Percentiles rank a stretch among this genome's conserved stretches.
Conservation (phyloP, 2,797 vertebrate genomes). For the Tragelaphus eurycerus region DNA sequence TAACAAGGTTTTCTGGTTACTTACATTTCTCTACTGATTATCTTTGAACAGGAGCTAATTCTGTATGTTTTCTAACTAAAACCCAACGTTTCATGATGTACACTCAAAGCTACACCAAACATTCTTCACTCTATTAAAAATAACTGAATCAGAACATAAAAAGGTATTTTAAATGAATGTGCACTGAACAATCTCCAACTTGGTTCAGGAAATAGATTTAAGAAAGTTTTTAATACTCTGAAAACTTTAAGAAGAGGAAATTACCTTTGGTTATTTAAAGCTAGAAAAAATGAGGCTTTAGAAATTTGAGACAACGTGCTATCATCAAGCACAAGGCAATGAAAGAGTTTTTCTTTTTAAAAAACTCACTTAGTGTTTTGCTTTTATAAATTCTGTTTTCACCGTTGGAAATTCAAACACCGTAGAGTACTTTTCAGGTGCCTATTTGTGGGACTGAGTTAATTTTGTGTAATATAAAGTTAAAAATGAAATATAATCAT, state of each 20-base stretch:
- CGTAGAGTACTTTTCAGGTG: background rate
- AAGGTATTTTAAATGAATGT: slow-evolving; percentile 74
- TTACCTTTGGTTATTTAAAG: slow-evolving; percentile 78
- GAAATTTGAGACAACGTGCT: slow-evolving; percentile 31
- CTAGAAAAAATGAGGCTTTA: slow-evolving; percentile 57
- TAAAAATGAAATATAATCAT: slow-evolving; percentile 60
- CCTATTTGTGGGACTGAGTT: slow-evolving; percentile 2
- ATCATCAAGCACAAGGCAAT: background rate
- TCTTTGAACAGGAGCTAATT: slow-evolving; percentile 59
- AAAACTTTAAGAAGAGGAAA: slow-evolving; percentile 78
- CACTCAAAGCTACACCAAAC: slow-evolving; percentile 41
- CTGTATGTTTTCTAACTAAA: slow-evolving; percentile 57
- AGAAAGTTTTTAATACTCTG: slow-evolving; percentile 74
- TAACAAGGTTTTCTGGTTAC: background rate
- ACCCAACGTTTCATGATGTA: slow-evolving; percentile 39
- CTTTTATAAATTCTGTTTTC: slow-evolving; percentile 12
- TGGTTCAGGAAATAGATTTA: slow-evolving; percentile 77
- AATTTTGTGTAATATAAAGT: slow-evolving; percentile 70
- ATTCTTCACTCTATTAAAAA: slow-evolving; percentile 57
- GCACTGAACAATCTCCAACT: slow-evolving; percentile 58
- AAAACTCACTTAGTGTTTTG: background rate
- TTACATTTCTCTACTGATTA: slow-evolving; percentile 55
- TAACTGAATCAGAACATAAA: slow-evolving; percentile 69
- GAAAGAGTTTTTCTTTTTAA: background rate
- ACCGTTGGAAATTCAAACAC: slow-evolving; percentile 25